These are phyloP conservation scores for Anastrepha ludens DNA, from an alignment of 1,140 invertebrate genomes.

Conservation along the genomic window DNA sequence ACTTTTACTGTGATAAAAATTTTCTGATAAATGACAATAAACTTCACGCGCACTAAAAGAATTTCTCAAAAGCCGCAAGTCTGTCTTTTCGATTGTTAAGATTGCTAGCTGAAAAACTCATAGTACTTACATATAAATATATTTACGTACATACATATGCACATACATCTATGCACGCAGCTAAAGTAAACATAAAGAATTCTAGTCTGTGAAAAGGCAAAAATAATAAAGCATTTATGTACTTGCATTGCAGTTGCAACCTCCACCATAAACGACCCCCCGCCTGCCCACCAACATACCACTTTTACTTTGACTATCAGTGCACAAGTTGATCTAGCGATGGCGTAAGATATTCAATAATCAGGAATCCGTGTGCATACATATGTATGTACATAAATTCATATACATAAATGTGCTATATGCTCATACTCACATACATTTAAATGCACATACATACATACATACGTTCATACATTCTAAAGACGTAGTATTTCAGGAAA, in stretches of 20 bases:
- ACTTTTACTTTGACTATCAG: neutral
- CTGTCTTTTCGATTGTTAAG: too few species aligned
- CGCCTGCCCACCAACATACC: neutral
- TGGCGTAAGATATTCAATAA: conserved; percentile 31
- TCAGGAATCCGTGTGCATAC: neutral
- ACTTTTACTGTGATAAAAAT: too few species aligned
- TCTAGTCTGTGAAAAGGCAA: too few species aligned
- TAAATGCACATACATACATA: neutral
- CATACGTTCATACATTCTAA: conserved; percentile 8
- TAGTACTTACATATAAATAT: too few species aligned
- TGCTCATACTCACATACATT: neutral
- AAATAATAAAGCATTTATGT: neutral
- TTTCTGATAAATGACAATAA: too few species aligned
- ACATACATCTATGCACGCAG: too few species aligned
- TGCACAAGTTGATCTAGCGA: neutral
- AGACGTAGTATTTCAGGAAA: conserved; percentile 50
- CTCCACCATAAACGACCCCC: neutral
- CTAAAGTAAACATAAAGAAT: too few species aligned
- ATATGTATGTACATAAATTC: neutral
- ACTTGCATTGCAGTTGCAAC: neutral
- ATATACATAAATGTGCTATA: conserved; percentile 26
- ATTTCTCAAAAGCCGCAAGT: too few species aligned
- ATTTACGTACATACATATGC: too few species aligned
- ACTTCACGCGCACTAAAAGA: too few species aligned
- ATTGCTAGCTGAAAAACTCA: too few species aligned